Evolutionary conservation across 2,888 invertebrate genomes (phyloP).

Genomic region (Scaptomyza flava): DNA sequence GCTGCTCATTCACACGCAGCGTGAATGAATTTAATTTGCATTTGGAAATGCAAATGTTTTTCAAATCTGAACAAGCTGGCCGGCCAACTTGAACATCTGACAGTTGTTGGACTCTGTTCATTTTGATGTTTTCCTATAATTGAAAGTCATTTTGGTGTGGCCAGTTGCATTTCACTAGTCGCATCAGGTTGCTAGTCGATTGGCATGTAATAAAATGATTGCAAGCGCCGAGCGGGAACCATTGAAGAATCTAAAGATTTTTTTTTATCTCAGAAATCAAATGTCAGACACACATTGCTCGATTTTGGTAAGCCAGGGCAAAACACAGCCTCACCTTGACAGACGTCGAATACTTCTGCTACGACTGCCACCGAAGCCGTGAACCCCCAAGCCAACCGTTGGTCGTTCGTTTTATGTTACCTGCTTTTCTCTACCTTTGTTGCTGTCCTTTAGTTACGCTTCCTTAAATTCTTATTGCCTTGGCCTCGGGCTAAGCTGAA

Average conservation of each 20-base stretch:
- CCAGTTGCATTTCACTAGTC: constrained; percentile 58
- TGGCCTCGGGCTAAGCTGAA: constrained; percentile 44
- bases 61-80: constrained; percentile 40
- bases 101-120: constrained; percentile 59
- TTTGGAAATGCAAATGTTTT: constrained; percentile 72
- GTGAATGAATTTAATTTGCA: constrained; percentile 74
- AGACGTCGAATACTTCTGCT: constrained; percentile 43
- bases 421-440: constrained; percentile 31
- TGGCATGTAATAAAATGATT: constrained; percentile 41
- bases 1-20: constrained; percentile 52
- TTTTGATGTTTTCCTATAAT: constrained; percentile 69
- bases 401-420: constrained; percentile 50
- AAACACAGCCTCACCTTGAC: constrained; percentile 68
- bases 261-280: constrained; percentile 58
- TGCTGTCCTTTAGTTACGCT: constrained; percentile 58
- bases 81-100: constrained; percentile 52
- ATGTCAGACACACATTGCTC: constrained; percentile 75
- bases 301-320: constrained; percentile 59
- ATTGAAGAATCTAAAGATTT: constrained; percentile 1
- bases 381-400: not conserved
- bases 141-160: constrained; percentile 58
- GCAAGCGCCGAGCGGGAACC: constrained; percentile 15
- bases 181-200: constrained; percentile 25
- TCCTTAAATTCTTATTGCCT: constrained; percentile 62
- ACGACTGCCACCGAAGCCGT: not conserved